Percentiles rank a stretch among this genome's conserved stretches.
Evolutionary conservation across 2,888 invertebrate species (phyloP).

Genomic region (Drosophila formosana): DNA sequence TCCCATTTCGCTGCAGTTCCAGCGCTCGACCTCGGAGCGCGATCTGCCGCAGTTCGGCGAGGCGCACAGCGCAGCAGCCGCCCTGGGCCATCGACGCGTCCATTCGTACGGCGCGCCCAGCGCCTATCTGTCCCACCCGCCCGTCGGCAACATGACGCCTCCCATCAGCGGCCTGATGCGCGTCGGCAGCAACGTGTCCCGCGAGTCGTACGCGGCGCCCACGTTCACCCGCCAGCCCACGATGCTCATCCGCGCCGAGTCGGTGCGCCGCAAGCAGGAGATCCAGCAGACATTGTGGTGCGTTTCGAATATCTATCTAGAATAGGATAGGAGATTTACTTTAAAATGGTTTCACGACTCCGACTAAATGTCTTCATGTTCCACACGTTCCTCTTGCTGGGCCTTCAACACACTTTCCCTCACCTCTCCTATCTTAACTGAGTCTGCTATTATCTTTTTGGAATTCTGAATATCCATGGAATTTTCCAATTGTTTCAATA

Average conservation of each 20-base stretch:
- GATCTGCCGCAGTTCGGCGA: conserved; percentile 74
- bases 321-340: no score
- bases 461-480: no score
- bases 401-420: no score
- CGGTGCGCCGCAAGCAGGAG: conserved; percentile 81
- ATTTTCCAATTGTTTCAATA: no score
- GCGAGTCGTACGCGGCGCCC: conserved; percentile 84
- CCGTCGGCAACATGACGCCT: conserved; percentile 51
- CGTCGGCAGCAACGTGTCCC: conserved; percentile 74
- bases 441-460: no score
- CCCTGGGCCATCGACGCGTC: conserved; percentile 81
- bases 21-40: conserved; percentile 83
- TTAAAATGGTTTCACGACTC: no score
- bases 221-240: conserved; percentile 82
- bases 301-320: conserved; percentile 23
- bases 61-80: conserved; percentile 28
- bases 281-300: conserved; percentile 82
- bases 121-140: conserved; percentile 66
- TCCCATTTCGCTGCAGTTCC: conserved; percentile 80
- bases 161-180: conserved; percentile 63
- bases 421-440: no score
- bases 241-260: conserved; percentile 81
- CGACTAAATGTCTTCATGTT: no score
- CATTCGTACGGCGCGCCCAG: conserved; percentile 83
- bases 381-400: no score